Conservation (phyloP, 1,140 invertebrate species). For the Sogatella furcifera region DNA sequence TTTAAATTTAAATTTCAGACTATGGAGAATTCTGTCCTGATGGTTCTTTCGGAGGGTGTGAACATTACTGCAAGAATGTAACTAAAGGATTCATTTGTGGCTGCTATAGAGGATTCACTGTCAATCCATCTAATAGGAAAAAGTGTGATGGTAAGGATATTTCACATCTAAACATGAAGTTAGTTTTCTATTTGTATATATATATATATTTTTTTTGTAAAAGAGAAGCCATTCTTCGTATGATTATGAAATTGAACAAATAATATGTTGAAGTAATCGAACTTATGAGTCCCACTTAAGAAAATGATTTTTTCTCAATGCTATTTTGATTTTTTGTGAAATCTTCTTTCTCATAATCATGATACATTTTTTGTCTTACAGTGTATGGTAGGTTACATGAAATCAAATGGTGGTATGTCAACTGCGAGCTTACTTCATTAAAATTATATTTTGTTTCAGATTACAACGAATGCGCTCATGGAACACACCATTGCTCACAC, state of each 20-base stretch:
- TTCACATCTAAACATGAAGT: no score
- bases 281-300: no score
- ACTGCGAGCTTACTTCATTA: not conserved
- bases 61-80: conserved; percentile 82
- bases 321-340: no score
- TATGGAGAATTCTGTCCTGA: conserved; percentile 55
- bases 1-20: conserved; percentile 33
- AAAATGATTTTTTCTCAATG: no score
- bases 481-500: conserved; percentile 82
- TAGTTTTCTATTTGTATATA: no score
- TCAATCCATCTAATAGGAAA: conserved; percentile 60
- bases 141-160: conserved; percentile 46
- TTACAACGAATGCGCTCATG: conserved; percentile 80
- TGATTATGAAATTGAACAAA: no score
- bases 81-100: conserved; percentile 32
- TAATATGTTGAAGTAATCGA: not conserved
- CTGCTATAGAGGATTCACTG: conserved; percentile 66
- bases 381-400: no score
- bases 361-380: no score
- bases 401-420: not conserved
- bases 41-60: conserved; percentile 76
- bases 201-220: no score
- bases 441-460: conserved; percentile 39
- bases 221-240: no score
- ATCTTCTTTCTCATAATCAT: no score